Conservation (phyloP, 2,113 vertebrate species). For the Prietella phreatophila region DNA sequence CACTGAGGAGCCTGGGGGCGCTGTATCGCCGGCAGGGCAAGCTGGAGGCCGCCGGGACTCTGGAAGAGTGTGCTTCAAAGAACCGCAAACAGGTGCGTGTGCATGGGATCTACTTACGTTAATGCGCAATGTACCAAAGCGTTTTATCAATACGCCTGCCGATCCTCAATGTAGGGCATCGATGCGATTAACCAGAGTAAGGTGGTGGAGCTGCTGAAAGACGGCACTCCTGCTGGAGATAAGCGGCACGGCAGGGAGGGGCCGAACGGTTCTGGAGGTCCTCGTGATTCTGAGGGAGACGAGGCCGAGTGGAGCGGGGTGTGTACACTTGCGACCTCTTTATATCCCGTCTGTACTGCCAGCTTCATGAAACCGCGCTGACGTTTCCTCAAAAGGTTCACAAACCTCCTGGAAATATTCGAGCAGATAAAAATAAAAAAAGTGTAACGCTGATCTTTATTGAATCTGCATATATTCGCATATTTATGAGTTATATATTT, state of each 20-base stretch:
- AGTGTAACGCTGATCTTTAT: not conserved
- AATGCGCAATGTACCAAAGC: no score
- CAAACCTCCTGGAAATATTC: not conserved
- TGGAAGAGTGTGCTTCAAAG: conserved; percentile 85
- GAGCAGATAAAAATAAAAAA: not conserved
- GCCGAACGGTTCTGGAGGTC: conserved; percentile 44
- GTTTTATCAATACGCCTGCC: not conserved
- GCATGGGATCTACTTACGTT: no score
- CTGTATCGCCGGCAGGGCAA: conserved; percentile 90
- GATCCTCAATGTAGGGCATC: conserved; percentile 69
- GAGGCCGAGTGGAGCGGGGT: conserved; percentile 86
- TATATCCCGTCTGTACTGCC: not conserved
- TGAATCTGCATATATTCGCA: no score
- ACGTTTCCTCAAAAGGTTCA: no score
- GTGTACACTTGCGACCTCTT: conserved; percentile 43
- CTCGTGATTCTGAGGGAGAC: conserved; percentile 69
- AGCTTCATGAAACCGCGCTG: not conserved
- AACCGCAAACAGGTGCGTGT: conserved; percentile 79
- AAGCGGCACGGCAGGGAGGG: conserved; percentile 72
- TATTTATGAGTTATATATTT: no score
- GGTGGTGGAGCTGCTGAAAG: conserved; percentile 85
- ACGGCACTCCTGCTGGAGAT: conserved; percentile 69
- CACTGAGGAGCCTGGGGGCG: conserved; percentile 82
- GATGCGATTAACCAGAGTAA: conserved; percentile 86
- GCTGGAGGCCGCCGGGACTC: conserved; percentile 82